These are phyloP conservation scores for Thermophis baileyi DNA, from an alignment of 2,113 vertebrate genomes.

Conservation along the genomic window DNA sequence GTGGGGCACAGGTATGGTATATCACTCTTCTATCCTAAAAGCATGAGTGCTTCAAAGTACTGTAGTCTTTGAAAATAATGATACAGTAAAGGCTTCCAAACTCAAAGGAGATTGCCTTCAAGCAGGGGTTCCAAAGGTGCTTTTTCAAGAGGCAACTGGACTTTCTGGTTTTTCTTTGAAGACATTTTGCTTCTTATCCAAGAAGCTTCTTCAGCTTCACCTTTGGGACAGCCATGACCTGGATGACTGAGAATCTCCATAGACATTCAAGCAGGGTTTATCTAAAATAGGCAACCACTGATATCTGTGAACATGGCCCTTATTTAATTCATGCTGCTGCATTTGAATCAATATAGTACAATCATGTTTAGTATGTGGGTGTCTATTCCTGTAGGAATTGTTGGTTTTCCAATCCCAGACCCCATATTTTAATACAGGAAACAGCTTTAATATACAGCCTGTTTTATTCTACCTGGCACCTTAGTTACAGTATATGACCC, in stretches of 20 bases:
- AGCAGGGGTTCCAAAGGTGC: neutral
- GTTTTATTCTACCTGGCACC: neutral
- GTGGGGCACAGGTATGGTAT: neutral
- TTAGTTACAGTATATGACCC: neutral
- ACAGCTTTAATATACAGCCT: neutral
- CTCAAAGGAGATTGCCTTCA: neutral
- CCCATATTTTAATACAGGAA: neutral
- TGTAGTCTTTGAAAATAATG: neutral
- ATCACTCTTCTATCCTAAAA: neutral
- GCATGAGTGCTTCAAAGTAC: neutral
- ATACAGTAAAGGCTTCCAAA: neutral
- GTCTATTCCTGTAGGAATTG: neutral
- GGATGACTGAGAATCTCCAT: no score
- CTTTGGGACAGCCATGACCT: no score
- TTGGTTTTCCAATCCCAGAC: neutral
- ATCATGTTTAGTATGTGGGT: no score
- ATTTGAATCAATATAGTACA: no score
- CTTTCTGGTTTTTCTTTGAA: no score
- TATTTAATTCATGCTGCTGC: no score
- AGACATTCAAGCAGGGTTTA: neutral
- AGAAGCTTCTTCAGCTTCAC: no score
- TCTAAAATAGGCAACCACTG: no score
- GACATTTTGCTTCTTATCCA: no score
- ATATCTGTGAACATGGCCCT: no score
- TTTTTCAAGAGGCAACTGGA: no score